Conservation (phyloP, 2,888 invertebrate genomes). For the Lissocephala sabroskyi region DNA sequence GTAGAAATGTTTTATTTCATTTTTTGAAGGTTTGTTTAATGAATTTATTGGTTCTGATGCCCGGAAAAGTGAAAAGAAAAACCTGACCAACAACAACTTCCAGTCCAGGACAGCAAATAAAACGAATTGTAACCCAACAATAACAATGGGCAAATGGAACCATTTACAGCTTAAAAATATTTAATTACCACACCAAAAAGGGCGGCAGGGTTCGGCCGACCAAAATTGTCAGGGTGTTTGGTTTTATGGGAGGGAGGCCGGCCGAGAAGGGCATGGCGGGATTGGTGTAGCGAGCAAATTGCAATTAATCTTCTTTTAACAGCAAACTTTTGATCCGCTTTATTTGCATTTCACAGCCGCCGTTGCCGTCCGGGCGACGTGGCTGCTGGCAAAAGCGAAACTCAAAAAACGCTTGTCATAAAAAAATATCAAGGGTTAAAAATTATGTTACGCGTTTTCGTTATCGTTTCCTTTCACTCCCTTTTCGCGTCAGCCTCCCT, state of each 20-base stretch:
- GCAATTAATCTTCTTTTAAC: constrained; percentile 64
- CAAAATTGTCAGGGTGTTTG: too few relatives aligned
- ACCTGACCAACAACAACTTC: background rate
- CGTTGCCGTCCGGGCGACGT: constrained; percentile 25
- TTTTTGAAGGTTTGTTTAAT: constrained; percentile 20
- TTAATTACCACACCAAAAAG: constrained; percentile 44
- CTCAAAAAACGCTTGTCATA: constrained; percentile 60
- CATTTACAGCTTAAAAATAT: constrained; percentile 65
- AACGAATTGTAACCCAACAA: constrained; percentile 24
- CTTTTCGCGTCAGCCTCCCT: background rate
- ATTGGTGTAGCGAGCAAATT: constrained; percentile 51
- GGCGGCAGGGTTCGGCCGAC: background rate
- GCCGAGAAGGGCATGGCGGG: background rate
- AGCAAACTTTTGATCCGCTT: constrained; percentile 63
- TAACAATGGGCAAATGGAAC: constrained; percentile 56
- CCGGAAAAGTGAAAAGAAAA: background rate
- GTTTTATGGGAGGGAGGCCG: too few relatives aligned
- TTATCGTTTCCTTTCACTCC: constrained; percentile 7
- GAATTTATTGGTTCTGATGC: constrained; percentile 38
- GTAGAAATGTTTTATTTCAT: constrained; percentile 3
- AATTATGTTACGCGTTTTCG: constrained; percentile 64
- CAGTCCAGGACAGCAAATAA: too few relatives aligned
- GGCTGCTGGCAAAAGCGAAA: constrained; percentile 36
- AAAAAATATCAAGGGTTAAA: constrained; percentile 65
- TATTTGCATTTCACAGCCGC: constrained; percentile 62